Conservation (phyloP, 2,113 vertebrate species). For the Dolichotis patagonum region DNA sequence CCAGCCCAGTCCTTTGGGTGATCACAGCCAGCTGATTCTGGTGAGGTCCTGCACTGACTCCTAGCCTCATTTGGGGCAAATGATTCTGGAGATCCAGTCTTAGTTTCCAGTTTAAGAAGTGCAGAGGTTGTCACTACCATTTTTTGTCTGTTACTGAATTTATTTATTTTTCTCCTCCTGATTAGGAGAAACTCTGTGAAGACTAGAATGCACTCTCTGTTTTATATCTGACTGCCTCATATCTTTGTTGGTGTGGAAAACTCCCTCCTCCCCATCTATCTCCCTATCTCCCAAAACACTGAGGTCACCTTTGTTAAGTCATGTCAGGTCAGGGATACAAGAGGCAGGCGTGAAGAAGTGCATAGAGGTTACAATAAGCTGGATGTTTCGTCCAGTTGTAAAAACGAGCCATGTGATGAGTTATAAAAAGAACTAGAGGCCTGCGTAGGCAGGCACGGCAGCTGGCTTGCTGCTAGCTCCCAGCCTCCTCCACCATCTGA, state of each 20-base stretch:
- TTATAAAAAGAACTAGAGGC: slow-evolving; percentile 31
- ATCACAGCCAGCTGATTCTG: not conserved
- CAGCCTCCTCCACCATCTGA: not conserved
- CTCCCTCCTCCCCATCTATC: not conserved
- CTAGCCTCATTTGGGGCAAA: not conserved
- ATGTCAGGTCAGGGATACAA: not conserved
- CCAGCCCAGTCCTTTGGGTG: not conserved
- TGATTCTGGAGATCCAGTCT: not conserved
- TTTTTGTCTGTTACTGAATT: not conserved
- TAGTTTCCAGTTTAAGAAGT: not conserved
- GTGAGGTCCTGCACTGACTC: not conserved
- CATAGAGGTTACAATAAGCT: not conserved
- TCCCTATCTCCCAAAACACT: not conserved
- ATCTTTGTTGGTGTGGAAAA: too few species aligned
- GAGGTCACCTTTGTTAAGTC: not conserved
- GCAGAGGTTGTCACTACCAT: not conserved
- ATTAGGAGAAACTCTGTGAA: not conserved
- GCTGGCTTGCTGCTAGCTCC: slow-evolving; percentile 35
- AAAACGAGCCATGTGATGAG: not conserved
- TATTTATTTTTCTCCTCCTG: not conserved
- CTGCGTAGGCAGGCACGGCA: not conserved
- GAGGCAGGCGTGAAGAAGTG: not conserved
- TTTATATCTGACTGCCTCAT: not conserved
- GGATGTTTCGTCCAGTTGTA: not conserved
- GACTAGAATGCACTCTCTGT: not conserved